Conservation (phyloP, 1,140 invertebrate species). For the Drosophila littoralis region DNA sequence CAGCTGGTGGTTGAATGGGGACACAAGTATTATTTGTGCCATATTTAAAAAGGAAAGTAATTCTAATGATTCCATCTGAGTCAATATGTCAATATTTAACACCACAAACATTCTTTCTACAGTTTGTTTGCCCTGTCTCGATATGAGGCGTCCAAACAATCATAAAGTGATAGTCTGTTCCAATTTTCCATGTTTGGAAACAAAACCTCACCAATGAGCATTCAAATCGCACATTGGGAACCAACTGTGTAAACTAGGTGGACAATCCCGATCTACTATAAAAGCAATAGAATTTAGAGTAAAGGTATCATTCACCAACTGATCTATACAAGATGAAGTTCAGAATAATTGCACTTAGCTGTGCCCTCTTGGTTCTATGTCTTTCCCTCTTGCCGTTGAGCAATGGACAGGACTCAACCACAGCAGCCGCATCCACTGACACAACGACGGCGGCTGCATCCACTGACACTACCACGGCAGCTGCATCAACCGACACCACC, state of each 20-base stretch:
- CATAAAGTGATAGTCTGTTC: too few species aligned
- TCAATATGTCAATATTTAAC: not conserved
- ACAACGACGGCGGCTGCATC: not conserved
- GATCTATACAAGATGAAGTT: slow-evolving; percentile 8
- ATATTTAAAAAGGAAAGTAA: not conserved
- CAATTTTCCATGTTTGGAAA: not conserved
- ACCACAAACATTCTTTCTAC: not conserved
- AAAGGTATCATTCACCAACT: slow-evolving; percentile 16
- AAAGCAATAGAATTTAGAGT: not conserved
- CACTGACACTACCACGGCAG: not conserved
- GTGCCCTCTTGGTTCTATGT: slow-evolving; percentile 16
- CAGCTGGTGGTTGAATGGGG: too few species aligned
- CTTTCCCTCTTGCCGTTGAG: slow-evolving; percentile 1
- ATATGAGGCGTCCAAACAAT: not conserved
- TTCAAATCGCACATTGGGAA: not conserved
- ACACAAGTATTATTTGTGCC: not conserved
- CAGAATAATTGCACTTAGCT: slow-evolving; percentile 4
- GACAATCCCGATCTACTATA: slow-evolving; percentile 5
- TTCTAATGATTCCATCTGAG: not conserved
- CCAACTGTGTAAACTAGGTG: not conserved
- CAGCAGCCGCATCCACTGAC: not conserved
- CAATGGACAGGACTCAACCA: not conserved
- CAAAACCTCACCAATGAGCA: not conserved
- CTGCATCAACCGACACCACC: not conserved
- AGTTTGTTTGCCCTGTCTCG: not conserved